phyloP scores from a whole-genome alignment of 2,797 vertebrate species.

The Centropyge bicolor region DNA sequence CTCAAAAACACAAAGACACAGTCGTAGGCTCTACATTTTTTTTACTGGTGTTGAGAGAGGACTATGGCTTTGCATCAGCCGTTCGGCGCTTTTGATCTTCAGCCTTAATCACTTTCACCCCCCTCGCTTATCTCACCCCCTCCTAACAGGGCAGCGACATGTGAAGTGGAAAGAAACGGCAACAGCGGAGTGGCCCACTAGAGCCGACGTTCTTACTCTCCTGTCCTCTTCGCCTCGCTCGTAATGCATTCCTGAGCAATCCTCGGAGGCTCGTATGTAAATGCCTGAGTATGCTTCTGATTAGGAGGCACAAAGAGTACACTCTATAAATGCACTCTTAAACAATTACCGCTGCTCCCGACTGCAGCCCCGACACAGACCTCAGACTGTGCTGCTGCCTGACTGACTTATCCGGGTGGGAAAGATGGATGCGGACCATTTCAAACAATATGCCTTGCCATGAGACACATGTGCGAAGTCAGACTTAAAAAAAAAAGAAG shows the following conservation, averaged over 20 bases:
- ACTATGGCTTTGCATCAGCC: slow-evolving; percentile 47
- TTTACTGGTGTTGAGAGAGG: slow-evolving; percentile 38
- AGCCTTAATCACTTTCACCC: slow-evolving; percentile 71
- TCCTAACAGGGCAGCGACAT: slow-evolving; percentile 65
- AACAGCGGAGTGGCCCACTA: slow-evolving; percentile 44
- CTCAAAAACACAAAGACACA: slow-evolving; percentile 35
- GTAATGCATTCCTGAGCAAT: slow-evolving; percentile 79
- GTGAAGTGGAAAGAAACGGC: slow-evolving; percentile 76
- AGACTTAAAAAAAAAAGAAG: slow-evolving; percentile 27
- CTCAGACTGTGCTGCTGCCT: slow-evolving; percentile 68
- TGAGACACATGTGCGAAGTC: slow-evolving; percentile 20
- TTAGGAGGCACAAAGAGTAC: slow-evolving; percentile 82
- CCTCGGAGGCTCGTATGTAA: slow-evolving; percentile 80
- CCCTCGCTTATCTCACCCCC: slow-evolving; percentile 39
- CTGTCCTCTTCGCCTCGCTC: slow-evolving; percentile 44
- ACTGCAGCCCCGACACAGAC: slow-evolving; percentile 68
- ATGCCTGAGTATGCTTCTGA: slow-evolving; percentile 83
- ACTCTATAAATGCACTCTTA: slow-evolving; percentile 85
- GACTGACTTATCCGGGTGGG: slow-evolving; percentile 61
- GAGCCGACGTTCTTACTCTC: slow-evolving; percentile 33
- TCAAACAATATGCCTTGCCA: slow-evolving; percentile 46
- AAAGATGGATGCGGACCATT: slow-evolving; percentile 61
- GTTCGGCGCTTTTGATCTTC: slow-evolving; percentile 66
- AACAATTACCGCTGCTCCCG: slow-evolving; percentile 83
- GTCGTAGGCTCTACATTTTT: slow-evolving; percentile 33